Evolutionary conservation across 2,113 vertebrate genomes (phyloP).

Genomic region (Gasterosteus nipponicus): DNA sequence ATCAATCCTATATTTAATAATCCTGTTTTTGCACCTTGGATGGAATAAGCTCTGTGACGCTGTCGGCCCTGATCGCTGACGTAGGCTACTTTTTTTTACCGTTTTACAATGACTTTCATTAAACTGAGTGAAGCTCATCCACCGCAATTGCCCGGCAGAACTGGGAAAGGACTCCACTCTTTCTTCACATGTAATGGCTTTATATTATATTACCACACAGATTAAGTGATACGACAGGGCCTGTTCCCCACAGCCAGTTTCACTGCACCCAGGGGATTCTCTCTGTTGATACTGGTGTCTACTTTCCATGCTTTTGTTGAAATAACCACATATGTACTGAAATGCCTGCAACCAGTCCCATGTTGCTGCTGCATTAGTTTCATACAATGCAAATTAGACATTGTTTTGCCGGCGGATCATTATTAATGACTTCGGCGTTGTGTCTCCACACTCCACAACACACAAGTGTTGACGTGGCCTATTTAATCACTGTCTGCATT

Average conservation of each 20-base stretch:
- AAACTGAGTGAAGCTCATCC: not conserved
- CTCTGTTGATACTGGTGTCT: not conserved
- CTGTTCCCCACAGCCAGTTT: not conserved
- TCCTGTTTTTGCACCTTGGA: not conserved
- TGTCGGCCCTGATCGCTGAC: not conserved
- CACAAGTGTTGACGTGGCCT: constrained; percentile 6
- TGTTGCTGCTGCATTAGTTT: not conserved
- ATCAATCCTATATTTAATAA: not conserved
- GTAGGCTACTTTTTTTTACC: not conserved
- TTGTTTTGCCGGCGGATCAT: not conserved
- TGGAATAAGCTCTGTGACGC: not conserved
- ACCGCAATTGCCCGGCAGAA: not conserved
- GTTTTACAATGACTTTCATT: not conserved
- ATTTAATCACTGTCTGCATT: constrained; percentile 2
- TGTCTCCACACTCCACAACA: not conserved
- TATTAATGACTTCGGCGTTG: not conserved
- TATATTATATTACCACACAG: not conserved
- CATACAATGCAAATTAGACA: not conserved
- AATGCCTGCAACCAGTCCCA: not conserved
- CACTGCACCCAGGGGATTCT: not conserved
- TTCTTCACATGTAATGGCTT: not conserved
- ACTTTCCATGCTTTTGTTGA: not conserved
- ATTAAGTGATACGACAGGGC: not conserved
- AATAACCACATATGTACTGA: not conserved
- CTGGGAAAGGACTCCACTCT: not conserved